phyloP scores from a whole-genome alignment of 2,113 vertebrate species.

The Nicator chloris region DNA sequence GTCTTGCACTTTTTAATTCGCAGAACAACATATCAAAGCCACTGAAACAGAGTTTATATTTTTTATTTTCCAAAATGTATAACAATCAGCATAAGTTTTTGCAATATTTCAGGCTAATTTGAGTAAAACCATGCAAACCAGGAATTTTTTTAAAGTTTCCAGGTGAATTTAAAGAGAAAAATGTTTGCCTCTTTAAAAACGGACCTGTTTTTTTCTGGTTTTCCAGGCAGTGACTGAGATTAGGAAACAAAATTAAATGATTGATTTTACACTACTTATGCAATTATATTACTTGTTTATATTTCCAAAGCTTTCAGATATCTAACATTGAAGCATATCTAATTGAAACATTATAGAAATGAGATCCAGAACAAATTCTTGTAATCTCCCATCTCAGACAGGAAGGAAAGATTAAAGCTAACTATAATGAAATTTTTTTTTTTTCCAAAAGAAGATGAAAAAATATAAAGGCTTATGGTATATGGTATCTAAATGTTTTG shows the following conservation, averaged over 20 bases:
- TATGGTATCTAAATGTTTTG: background rate
- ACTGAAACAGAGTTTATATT: background rate
- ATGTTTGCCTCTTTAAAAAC: background rate
- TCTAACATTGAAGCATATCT: background rate
- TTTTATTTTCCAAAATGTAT: constrained; percentile 53
- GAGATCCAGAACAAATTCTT: background rate
- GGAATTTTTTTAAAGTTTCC: background rate
- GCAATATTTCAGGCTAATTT: background rate
- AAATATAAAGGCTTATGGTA: background rate
- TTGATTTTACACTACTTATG: background rate
- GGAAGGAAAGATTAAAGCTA: background rate
- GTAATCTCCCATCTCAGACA: background rate
- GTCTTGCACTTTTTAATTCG: background rate
- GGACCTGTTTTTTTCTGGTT: background rate
- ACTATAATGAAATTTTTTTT: no score
- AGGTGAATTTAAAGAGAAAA: background rate
- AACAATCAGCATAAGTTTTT: constrained; percentile 3
- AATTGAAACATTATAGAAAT: background rate
- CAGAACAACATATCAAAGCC: background rate
- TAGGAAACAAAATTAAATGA: background rate
- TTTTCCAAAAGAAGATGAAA: background rate
- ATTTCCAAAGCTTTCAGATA: background rate
- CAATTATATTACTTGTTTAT: background rate
- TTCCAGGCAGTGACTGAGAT: background rate
- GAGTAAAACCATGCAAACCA: constrained; percentile 2